phyloP scores from a whole-genome alignment of 1,140 invertebrate genomes.

The Solenopsis fugax region DNA sequence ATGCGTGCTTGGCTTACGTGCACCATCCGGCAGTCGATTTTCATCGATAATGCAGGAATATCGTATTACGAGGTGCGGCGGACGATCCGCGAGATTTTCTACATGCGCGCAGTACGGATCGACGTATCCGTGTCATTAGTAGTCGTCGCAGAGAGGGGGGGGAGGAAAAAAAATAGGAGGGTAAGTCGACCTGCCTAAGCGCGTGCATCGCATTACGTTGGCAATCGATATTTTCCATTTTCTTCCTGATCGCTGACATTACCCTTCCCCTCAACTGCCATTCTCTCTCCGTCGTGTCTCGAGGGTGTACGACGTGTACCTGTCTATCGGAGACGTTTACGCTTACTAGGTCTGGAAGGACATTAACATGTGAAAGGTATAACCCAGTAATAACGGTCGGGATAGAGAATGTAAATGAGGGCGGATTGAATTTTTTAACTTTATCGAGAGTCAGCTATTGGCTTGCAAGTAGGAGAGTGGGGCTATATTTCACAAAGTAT shows the following conservation, averaged over 20 bases:
- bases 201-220: constrained; percentile 45
- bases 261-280: not conserved
- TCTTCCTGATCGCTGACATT: constrained; percentile 58
- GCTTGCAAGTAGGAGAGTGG: not conserved
- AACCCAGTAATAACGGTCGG: constrained; percentile 43
- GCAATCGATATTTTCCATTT: constrained; percentile 75
- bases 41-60: constrained; percentile 73
- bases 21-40: constrained; percentile 56
- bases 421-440: constrained; percentile 62
- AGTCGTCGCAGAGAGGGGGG: not conserved
- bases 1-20: constrained; percentile 57
- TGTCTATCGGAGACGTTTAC: constrained; percentile 51
- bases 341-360: constrained; percentile 32
- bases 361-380: constrained; percentile 61
- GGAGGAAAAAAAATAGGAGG: not conserved
- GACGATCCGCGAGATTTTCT: constrained; percentile 43
- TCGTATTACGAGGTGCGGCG: constrained; percentile 76
- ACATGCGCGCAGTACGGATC: constrained; percentile 18
- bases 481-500: constrained; percentile 47
- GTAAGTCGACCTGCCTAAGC: constrained; percentile 29
- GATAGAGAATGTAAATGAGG: constrained; percentile 57
- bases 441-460: constrained; percentile 55
- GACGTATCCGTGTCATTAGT: constrained; percentile 45
- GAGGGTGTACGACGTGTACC: constrained; percentile 13
- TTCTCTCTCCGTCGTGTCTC: constrained; percentile 26